Evolutionary conservation across 2,113 vertebrate species (phyloP).

Genomic region (Mirza zaza): DNA sequence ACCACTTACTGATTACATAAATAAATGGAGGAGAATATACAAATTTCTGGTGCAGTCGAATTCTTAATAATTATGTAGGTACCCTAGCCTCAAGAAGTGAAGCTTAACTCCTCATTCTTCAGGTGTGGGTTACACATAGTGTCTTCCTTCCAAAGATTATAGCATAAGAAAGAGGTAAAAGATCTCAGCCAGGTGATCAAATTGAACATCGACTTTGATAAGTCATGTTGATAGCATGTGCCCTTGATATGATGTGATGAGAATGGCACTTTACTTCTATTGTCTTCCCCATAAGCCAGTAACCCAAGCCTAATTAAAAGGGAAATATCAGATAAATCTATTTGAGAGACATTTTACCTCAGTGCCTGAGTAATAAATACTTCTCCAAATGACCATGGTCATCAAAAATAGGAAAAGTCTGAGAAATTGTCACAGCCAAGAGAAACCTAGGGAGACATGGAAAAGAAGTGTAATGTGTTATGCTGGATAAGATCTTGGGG

Average conservation of each 20-base stretch:
- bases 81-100: not conserved
- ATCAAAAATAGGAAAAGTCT: not conserved
- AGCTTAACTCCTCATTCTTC: no score
- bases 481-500: not conserved
- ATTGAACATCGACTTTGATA: not conserved
- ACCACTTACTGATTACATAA: not conserved
- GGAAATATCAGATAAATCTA: not conserved
- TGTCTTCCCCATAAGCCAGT: not conserved
- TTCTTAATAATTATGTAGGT: accelerated
- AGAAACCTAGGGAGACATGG: not conserved
- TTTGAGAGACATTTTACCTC: not conserved
- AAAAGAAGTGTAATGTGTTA: no score
- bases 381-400: not conserved
- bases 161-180: not conserved
- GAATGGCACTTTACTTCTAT: accelerated
- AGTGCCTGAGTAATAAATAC: accelerated
- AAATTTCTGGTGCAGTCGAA: not conserved
- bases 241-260: not conserved
- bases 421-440: not conserved
- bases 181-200: not conserved
- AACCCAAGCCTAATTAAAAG: not conserved
- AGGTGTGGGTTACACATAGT: not conserved
- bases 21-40: not conserved
- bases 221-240: not conserved
- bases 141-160: not conserved